Evolutionary conservation across 2,113 vertebrate genomes (phyloP), one percentile per base, ranked within the genome.

Genomic region (Parus major): DNA sequence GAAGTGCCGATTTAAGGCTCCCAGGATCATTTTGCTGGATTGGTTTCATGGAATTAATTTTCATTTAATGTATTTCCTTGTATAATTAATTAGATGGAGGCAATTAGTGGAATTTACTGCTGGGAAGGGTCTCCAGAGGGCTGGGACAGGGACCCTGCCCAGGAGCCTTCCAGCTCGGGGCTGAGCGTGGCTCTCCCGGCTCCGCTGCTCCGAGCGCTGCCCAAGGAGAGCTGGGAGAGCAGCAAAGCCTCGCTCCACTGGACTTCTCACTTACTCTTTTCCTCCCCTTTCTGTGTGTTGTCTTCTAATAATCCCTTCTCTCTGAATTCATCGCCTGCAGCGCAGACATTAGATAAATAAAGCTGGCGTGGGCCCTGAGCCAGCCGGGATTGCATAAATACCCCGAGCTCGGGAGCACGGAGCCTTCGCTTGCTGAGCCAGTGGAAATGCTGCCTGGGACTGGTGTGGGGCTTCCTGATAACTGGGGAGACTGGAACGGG

Each of bases 301-400:
- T 95, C 85, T 96, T 96, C 90, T 94, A 93, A 96, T 95, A 95
- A 97, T 95, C 83, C 95, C 93, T 95, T 63, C 90, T 77, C 85
- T 84, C 68, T 88, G 94, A 97, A 96, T 94, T 25, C 94, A 94
- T 95, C 1, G 92, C 94, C 96, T 85, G 52, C 95, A 96, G 95
- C 90, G 93, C 94, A 94, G 96, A 94, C 91, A 85, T 91, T 95
- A 89, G 96, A 97, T 96, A 96, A 97, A 97, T 94, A 96, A 96
- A 96, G 96, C 66, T 46, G 21, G 19, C 1, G 10, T 82, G 93
- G 95, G 96, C 95, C 68, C 80, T 2, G 93, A 83, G 94, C 93
- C 96, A 97, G 90, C 3, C 11, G 5, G 91, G 86, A 85, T 92
- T 96, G 92, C 96, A 96, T 91, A 94, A 96, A 95, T 92, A 86